phyloP scores from a whole-genome alignment of 2,888 invertebrate species.

The Trichacis sp. region DNA sequence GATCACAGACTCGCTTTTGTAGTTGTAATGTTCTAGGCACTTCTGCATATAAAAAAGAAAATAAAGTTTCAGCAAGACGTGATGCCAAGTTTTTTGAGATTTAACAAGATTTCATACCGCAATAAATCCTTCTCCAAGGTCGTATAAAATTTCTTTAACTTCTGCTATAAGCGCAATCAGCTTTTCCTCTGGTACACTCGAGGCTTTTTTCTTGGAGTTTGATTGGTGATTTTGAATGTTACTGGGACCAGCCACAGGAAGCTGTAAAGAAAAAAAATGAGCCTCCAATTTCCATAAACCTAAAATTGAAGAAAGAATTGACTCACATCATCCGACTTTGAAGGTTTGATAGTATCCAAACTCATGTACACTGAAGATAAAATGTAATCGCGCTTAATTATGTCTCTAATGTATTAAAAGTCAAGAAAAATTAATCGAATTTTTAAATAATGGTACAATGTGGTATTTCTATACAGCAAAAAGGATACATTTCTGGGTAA shows the following conservation, averaged over 20 bases:
- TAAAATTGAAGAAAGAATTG: background rate
- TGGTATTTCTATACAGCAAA: no score
- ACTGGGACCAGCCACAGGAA: constrained; percentile 44
- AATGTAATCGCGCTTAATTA: constrained; percentile 68
- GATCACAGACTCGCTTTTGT: constrained; percentile 81
- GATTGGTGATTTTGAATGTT: constrained; percentile 22
- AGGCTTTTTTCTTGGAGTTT: background rate
- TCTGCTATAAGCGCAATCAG: constrained; percentile 71
- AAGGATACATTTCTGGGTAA: constrained; percentile 75
- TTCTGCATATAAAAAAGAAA: constrained; percentile 73
- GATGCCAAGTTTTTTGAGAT: no score
- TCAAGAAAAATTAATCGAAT: no score
- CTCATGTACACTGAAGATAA: constrained; percentile 40
- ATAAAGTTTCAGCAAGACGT: no score
- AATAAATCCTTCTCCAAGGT: constrained; percentile 82
- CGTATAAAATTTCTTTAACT: constrained; percentile 83
- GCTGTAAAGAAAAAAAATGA: background rate
- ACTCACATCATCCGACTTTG: constrained; percentile 12
- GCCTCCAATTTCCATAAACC: no score
- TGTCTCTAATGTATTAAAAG: constrained; percentile 67
- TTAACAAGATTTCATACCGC: constrained; percentile 66
- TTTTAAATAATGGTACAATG: no score
- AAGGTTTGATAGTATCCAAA: constrained; percentile 17
- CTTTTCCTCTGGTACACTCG: constrained; percentile 48
- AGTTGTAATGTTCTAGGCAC: constrained; percentile 83